Evolutionary conservation across 1,140 invertebrate genomes (phyloP), one percentile per base, ranked within the genome.

Genomic region (Ctenoplectra terminalis): DNA sequence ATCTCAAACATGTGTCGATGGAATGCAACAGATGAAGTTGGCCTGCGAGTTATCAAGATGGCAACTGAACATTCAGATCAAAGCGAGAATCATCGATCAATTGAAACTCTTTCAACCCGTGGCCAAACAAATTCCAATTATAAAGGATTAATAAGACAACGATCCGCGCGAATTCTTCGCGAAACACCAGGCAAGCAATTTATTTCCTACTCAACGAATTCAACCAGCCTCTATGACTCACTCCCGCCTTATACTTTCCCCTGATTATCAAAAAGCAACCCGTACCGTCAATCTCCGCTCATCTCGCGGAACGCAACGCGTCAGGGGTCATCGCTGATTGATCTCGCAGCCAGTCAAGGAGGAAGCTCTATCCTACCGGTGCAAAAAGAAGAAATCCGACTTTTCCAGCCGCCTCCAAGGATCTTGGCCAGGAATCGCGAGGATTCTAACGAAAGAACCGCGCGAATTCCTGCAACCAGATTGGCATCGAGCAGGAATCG

Each of bases 291-390:
- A 67, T 67, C 43, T 67, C 17, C 15, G 52, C 37, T 73, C 37
- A 56, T 73, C 56, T 60, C 20, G 13, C 15, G 29, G 23, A 74
- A 74, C 20, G 29, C 40, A 74, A 74, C 40, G 56, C 40, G 71
- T 61, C 56, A 74, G 23, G 11, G 43, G 40, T 74, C 71, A 74
- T 74, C 56, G 29, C 37, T 56, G 74, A 66, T 67, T 76, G 50
- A 76, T 67, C 50, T 63, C 58, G 48, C 48, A 29, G 23, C 23
- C 31, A 13, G 29, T 6, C 54, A 37, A 61, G 60, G 48, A 75
- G 17, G 58, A 31, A 52, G n/a, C 34, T 43, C 31, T 23, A 31
- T 50, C 17, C 31, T 29, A 9, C 23, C 8, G 7, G 31, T 34
- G 17, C 37, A 43, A 52, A 52, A 13, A 11, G 29, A 20, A 52